phyloP scores from a whole-genome alignment of 2,888 invertebrate genomes.

The Cheilosia urbana region DNA sequence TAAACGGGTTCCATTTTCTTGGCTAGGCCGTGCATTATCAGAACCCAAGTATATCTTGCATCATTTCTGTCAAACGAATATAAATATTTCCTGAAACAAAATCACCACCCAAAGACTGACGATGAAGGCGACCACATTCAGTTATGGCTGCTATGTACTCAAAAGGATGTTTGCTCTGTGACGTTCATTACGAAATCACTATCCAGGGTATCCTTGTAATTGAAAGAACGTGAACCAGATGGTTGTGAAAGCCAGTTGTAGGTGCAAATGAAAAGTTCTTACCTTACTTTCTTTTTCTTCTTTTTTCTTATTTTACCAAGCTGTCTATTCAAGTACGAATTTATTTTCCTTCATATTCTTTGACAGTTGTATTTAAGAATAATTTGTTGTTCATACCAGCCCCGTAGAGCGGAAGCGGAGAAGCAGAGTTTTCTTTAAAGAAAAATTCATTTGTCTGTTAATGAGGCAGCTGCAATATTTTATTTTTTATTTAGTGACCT shows the following conservation, averaged over 20 bases:
- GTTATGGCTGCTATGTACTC: neutral
- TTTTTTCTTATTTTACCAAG: slow-evolving; percentile 30
- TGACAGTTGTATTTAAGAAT: slow-evolving; percentile 52
- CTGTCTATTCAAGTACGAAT: slow-evolving; percentile 50
- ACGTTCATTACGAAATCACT: slow-evolving; percentile 50
- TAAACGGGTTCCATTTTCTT: too few species aligned
- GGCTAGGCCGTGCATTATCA: too few species aligned
- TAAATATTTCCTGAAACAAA: too few species aligned
- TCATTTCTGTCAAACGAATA: too few species aligned
- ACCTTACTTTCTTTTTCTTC: neutral
- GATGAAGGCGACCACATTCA: neutral
- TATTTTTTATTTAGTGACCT: slow-evolving; percentile 50
- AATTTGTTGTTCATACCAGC: slow-evolving; percentile 6
- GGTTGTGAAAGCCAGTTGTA: slow-evolving; percentile 19
- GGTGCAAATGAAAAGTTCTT: slow-evolving; percentile 37
- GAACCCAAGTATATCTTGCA: too few species aligned
- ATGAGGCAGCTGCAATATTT: slow-evolving; percentile 61
- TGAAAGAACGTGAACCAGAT: slow-evolving; percentile 35
- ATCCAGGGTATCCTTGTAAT: slow-evolving; percentile 42
- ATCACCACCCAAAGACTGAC: neutral
- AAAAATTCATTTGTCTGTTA: slow-evolving; percentile 67
- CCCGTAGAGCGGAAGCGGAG: slow-evolving; percentile 45
- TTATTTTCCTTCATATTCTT: slow-evolving; percentile 45
- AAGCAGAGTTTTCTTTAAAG: slow-evolving; percentile 34
- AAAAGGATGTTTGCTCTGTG: slow-evolving; percentile 12